These are phyloP conservation scores for Gnathonemus echidnorhynchus DNA, from an alignment of 2,113 vertebrate genomes.

Conservation along the genomic window DNA sequence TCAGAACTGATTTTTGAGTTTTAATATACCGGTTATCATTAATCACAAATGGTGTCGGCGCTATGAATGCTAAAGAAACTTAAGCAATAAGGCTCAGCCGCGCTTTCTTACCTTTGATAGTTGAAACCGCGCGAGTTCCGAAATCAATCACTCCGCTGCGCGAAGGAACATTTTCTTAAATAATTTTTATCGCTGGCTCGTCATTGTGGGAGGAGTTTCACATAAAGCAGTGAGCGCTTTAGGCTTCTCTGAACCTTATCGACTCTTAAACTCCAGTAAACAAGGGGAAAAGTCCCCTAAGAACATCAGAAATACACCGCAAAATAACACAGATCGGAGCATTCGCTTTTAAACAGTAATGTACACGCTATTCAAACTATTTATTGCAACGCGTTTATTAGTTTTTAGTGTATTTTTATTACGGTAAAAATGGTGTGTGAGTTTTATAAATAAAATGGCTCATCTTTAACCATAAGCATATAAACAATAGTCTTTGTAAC, in stretches of 20 bases:
- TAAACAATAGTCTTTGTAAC: background rate
- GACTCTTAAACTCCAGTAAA: conserved; percentile 41
- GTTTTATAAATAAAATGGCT: background rate
- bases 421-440: background rate
- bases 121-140: conserved; percentile 45
- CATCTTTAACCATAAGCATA: background rate
- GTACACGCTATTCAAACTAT: background rate
- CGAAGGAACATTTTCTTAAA: conserved; percentile 47
- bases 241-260: conserved; percentile 44
- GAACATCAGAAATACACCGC: conserved; percentile 30
- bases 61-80: background rate
- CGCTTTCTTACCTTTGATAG: conserved; percentile 46
- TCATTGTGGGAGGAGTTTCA: conserved; percentile 23
- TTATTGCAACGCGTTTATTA: background rate
- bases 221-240: background rate
- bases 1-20: background rate
- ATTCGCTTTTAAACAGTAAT: background rate
- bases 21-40: conserved; percentile 1
- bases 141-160: conserved; percentile 45
- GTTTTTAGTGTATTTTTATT: background rate
- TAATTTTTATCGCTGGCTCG: conserved; percentile 36
- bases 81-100: background rate
- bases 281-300: conserved; percentile 49
- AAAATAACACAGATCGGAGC: conserved; percentile 42
- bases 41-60: background rate